These are phyloP conservation scores for Hirtodrosophila alboralis DNA, from an alignment of 2,888 invertebrate genomes.

Conservation along the genomic window DNA sequence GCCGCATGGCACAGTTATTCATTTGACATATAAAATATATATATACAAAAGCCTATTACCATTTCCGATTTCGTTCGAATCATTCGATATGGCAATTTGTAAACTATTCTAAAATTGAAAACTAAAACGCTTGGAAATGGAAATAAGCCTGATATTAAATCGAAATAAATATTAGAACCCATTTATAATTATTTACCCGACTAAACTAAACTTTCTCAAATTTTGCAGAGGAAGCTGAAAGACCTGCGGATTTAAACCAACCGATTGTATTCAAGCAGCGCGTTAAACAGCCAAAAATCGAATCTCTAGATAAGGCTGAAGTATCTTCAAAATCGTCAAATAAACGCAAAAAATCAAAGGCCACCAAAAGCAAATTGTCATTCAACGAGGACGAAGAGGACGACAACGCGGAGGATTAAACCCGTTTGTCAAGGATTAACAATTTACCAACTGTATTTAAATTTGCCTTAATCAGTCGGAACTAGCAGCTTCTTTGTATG, in stretches of 20 bases:
- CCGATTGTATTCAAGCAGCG: slow-evolving; percentile 85
- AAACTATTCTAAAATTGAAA: too few species aligned
- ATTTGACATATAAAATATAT: too few species aligned
- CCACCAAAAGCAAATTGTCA: slow-evolving; percentile 82
- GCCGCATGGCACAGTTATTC: slow-evolving; percentile 19
- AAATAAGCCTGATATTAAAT: too few species aligned
- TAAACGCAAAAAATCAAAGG: slow-evolving; percentile 73
- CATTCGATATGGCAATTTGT: too few species aligned
- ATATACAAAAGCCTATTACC: too few species aligned
- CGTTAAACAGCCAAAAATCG: slow-evolving; percentile 50
- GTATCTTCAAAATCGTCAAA: slow-evolving; percentile 29
- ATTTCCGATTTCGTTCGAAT: too few species aligned
- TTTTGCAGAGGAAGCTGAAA: slow-evolving; percentile 86
- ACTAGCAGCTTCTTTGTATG: slow-evolving; percentile 40
- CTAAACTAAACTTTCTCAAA: slow-evolving; percentile 30
- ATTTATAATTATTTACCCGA: slow-evolving; percentile 12
- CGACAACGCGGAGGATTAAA: slow-evolving; percentile 56
- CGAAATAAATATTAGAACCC: background rate
- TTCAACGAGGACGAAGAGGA: slow-evolving; percentile 85
- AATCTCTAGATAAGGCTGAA: slow-evolving; percentile 24
- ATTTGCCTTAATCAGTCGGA: too few species aligned
- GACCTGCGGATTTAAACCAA: slow-evolving; percentile 87
- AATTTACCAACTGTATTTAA: background rate
- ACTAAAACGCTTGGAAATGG: too few species aligned
- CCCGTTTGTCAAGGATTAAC: too few species aligned